phyloP scores from a whole-genome alignment of 2,113 vertebrate species.

The Apistogramma diplotaenia region DNA sequence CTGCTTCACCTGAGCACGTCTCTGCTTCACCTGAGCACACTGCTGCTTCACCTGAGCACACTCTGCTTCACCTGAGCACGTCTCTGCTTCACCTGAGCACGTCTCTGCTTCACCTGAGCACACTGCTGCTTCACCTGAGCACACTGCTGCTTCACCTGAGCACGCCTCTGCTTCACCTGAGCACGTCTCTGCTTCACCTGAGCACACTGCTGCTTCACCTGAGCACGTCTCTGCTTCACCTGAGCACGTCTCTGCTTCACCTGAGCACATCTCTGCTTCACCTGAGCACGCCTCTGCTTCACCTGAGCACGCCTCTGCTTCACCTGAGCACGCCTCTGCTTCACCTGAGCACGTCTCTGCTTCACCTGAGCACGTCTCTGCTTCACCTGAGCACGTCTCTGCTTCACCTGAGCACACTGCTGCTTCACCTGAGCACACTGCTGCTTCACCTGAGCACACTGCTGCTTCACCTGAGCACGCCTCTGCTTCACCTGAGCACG shows the following conservation, averaged over 20 bases:
- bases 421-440: neutral
- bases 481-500: neutral
- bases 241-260: neutral
- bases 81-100: neutral
- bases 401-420: too few species aligned
- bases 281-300: neutral
- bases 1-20: too few species aligned
- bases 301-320: neutral
- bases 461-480: neutral
- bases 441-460: neutral
- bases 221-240: neutral
- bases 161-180: neutral
- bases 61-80: neutral
- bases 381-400: neutral
- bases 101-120: too few species aligned
- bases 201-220: too few species aligned
- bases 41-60: neutral
- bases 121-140: neutral
- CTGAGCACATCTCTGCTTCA: neutral
- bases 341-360: neutral
- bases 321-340: neutral
- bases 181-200: neutral
- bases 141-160: neutral
- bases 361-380: neutral
- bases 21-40: too few species aligned